Evolutionary conservation across 2,113 vertebrate species (phyloP), one percentile per base, ranked within the genome.

Genomic region (Syngnathus floridae): DNA sequence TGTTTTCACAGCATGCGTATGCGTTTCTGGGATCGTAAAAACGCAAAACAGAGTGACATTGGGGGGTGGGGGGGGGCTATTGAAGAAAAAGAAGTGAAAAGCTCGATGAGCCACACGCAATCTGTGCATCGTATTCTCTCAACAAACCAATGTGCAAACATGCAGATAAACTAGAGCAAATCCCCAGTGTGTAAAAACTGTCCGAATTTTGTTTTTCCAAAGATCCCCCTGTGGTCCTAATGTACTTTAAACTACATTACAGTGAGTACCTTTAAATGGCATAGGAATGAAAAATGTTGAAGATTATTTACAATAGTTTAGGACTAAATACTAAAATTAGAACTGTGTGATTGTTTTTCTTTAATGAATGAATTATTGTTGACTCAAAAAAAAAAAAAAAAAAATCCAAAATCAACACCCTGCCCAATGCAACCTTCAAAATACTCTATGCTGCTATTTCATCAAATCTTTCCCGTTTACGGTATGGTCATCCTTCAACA

Each of bases 1-100:
- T 84, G 85, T 87, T 88, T 86, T 79, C 73, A 74, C 79, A 67
- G 69, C 66, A 75, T 72, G 43, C 80, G 78, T 88, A 83, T 78
- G 81, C 81, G 75, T 82, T 83, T 79, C 70, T 69, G 62, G 51
- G 76, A 65, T 82, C 64, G 70, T 68, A 72, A 83, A 80, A 74
- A 74, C 70, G 68, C 69, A 80, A 86, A 86, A 72, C 78, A 82
- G 70, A 81, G 66, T 73, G 71, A 58, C 68, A 67, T 36, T 69
- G 57, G 40, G 62, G 43, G 46, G 26, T 31, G 16, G 56, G 69
- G 49, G 64, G 65, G n/a, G n/a, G n/a, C n/a, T 71, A 76, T 65
- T 21, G 43, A 56, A 45, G 11, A 56, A 51, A 35, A 48, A 40
- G 31, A 66, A 17, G 45, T 26, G 41, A n/a, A 46, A 64, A 40